Evolutionary conservation across 2,888 invertebrate genomes (phyloP), one percentile per base, ranked within the genome.

Genomic region (Neoaliturus tenellus): DNA sequence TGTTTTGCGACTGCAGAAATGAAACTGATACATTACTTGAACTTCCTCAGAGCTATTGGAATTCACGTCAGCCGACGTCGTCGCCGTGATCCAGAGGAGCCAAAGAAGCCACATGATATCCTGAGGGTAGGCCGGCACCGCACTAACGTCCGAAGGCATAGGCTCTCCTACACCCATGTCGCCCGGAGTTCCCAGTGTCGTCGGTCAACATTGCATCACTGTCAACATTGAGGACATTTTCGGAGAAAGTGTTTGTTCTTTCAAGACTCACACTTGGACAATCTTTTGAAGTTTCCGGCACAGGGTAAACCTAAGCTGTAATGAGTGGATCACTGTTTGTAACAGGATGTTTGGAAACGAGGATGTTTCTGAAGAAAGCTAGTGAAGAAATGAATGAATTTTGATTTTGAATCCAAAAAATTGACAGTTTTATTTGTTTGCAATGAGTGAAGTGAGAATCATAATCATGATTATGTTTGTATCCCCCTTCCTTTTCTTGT

Each of bases 201-300:
- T 23, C 28, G 14, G 62, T 62, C 25, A 62, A 62, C 31, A 62
- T 62, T 62, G 31, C 62, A 17, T 62, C 62, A 62, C 4, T 28
- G 62, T 62, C 62, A 62, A 62, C 62, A 62, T 4, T 14, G 62
- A 3, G 62, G 14, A 14, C 62, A 17, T 28, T 23, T 55, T 62
- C 62, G 31, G 28, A 62, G 62, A 62, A 62, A 62, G 62, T 62
- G 62, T 62, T 62, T 62, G 62, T 0, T 62, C 28, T 62, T 14
- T 2, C 8, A 28, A 62, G 62, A 62, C 62, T 62, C 62, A 62
- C 55, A 55, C 23, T 28, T 2, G 62, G 62, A 14, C 62, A 62
- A 12, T 14, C 62, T 31, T 62, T 31, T 62, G 62, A 62, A 31
- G 62, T 62, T 25, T 25, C 62, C 62, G 62, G 62, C 17, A 17